Evolutionary conservation across 2,888 invertebrate species (phyloP), one percentile per base, ranked within the genome.

Genomic region (Melieria picta): DNA sequence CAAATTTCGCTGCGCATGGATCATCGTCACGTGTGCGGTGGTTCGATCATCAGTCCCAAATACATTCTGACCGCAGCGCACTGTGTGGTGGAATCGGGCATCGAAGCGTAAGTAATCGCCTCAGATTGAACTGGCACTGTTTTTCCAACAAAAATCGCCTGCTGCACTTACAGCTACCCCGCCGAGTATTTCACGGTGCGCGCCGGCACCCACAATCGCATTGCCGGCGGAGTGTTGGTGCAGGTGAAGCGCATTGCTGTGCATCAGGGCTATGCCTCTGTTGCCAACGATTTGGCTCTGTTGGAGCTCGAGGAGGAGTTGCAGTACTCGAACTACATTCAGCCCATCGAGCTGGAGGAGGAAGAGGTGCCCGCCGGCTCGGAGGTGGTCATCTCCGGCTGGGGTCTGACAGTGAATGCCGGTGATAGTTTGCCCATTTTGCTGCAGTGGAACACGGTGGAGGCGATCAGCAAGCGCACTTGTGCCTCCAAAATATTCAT

Each of bases 1-100:
- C 84, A 84, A 79, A 75, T 84, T 5, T 85, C 86, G 0, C 60
- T 84, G 56, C 76, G 77, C 43, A 61, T 45, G 4, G n/a, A 73
- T 48, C 74, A 75, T 7, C 67, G 48, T 5, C 79, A 80, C 68
- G 55, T 50, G 7, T 83, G 83, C 56, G 82, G 80, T 58, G 81
- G 80, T 67, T 80, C 81, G 1, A 79, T 81, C 42, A 72, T 81
- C 42, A 72, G 70, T 7, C 65, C 52, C n/a, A 76, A 66, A 43
- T 77, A 74, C 46, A 69, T 81, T 43, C 65, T 81, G 58, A 80
- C 81, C 0, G 81, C 81, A 45, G 80, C 80, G 7, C 81, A 81
- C 69, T 81, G 81, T 72, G 79, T 82, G 9, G 78, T 76, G 5
- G 30, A 72, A 9, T 13, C 48, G 9, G 69, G 69, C 9, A 61